A percentile compares a stretch with the other conserved stretches of the same genome.
Evolutionary conservation across 2,888 invertebrate genomes (phyloP).

Genomic region (Mantis religiosa): DNA sequence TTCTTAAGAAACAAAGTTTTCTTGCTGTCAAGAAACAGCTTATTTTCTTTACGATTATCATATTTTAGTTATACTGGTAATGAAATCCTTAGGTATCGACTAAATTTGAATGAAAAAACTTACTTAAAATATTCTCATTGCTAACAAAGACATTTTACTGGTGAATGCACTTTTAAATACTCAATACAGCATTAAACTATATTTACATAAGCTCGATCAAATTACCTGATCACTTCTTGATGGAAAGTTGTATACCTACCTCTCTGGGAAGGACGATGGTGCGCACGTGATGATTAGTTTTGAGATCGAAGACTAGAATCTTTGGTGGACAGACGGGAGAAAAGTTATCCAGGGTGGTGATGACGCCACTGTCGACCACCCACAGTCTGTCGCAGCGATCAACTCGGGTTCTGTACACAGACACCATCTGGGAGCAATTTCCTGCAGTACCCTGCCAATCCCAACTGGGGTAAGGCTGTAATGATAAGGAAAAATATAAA

Average conservation of each 20-base stretch:
- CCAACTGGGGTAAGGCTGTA: conserved; percentile 69
- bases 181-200: too few relatives aligned
- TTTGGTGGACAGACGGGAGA: conserved; percentile 68
- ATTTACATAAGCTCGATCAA: too few relatives aligned
- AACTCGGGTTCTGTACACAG: conserved; percentile 70
- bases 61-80: too few relatives aligned
- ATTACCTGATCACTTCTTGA: too few relatives aligned
- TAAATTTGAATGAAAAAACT: not conserved
- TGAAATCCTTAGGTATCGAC: too few relatives aligned
- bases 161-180: too few relatives aligned
- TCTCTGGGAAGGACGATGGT: conserved; percentile 67
- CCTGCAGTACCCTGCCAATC: conserved; percentile 67
- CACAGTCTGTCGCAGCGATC: conserved; percentile 81
- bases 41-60: too few relatives aligned
- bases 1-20: too few relatives aligned
- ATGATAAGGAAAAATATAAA: not conserved
- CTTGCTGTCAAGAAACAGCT: too few relatives aligned
- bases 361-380: conserved; percentile 75
- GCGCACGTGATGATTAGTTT: conserved; percentile 63
- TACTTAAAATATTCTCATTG: not conserved
- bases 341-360: conserved; percentile 40
- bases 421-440: conserved; percentile 72
- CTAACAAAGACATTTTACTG: not conserved
- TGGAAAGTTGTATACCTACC: conserved; percentile 15
- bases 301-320: conserved; percentile 72